phyloP scores from a whole-genome alignment of 2,113 vertebrate genomes.

The Scartelaos histophorus region DNA sequence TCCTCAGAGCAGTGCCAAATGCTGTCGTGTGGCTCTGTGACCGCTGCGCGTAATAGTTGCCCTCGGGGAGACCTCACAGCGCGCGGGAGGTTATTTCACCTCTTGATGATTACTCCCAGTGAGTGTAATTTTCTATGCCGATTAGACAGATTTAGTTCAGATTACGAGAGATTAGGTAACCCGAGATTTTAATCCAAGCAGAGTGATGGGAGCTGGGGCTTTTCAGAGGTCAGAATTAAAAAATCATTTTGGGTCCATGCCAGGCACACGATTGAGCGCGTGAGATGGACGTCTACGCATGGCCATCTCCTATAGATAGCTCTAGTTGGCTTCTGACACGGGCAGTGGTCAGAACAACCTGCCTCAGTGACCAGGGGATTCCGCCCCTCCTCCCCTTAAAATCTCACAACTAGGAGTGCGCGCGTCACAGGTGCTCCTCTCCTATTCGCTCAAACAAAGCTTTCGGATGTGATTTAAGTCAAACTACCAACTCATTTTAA shows the following conservation, averaged over 20 bases:
- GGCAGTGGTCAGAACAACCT: slow-evolving; percentile 41
- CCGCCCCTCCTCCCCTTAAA: slow-evolving; percentile 38
- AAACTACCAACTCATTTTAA: background rate
- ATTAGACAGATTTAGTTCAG: slow-evolving; percentile 74
- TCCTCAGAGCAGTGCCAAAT: slow-evolving; percentile 30
- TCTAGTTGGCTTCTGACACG: slow-evolving; percentile 9
- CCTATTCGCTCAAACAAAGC: slow-evolving; percentile 37
- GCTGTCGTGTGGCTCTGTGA: slow-evolving; percentile 27
- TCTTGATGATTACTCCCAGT: slow-evolving; percentile 54
- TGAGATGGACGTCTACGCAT: slow-evolving; percentile 24
- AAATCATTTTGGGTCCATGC: slow-evolving; percentile 15
- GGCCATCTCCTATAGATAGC: slow-evolving; percentile 13
- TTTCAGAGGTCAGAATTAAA: slow-evolving; percentile 29
- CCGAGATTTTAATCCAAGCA: slow-evolving; percentile 64
- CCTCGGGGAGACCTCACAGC: slow-evolving; percentile 43
- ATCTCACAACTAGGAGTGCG: slow-evolving; percentile 48
- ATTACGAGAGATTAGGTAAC: slow-evolving; percentile 74
- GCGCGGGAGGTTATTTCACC: slow-evolving; percentile 46
- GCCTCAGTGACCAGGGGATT: slow-evolving; percentile 49
- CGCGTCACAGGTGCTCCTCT: slow-evolving; percentile 37
- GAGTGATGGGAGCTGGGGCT: slow-evolving; percentile 50
- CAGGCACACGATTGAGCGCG: slow-evolving; percentile 8
- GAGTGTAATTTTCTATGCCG: slow-evolving; percentile 61
- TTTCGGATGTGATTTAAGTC: background rate
- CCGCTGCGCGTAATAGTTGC: slow-evolving; percentile 32